Conservation (phyloP, 2,797 vertebrate species). For the Delichon dasypus region DNA sequence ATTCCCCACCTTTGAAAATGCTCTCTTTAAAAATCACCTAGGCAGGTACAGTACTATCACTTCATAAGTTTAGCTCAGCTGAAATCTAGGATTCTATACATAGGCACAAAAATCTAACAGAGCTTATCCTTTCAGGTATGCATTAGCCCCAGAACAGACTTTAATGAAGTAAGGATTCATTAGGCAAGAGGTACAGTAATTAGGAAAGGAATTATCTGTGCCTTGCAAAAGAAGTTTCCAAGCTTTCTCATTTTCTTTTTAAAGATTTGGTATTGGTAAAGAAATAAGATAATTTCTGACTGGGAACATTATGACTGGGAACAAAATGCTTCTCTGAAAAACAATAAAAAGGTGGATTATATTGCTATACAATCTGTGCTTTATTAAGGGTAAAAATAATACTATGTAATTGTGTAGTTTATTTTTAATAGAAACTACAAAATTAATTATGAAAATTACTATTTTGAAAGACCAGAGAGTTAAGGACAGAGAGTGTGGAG, state of each 20-base stretch:
- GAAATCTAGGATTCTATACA: neutral
- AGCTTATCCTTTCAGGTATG: neutral
- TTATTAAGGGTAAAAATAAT: slow-evolving; percentile 33
- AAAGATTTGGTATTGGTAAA: neutral
- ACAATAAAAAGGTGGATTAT: neutral
- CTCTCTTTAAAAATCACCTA: neutral
- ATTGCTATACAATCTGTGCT: neutral
- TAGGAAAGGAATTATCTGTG: neutral
- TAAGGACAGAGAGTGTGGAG: neutral
- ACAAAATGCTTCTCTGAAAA: neutral
- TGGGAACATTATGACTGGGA: neutral
- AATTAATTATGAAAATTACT: neutral
- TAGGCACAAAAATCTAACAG: neutral
- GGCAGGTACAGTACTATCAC: neutral
- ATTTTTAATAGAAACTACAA: neutral
- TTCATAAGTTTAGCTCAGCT: neutral
- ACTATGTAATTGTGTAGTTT: neutral
- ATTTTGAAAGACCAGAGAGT: neutral
- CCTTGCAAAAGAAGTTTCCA: neutral
- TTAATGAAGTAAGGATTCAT: slow-evolving; percentile 11
- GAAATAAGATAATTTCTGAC: slow-evolving; percentile 1
- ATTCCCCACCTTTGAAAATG: neutral
- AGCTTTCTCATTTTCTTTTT: neutral
- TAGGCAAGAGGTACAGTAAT: neutral
- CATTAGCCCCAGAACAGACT: neutral